phyloP scores from a whole-genome alignment of 2,113 vertebrate genomes.

The Ictalurus punctatus region DNA sequence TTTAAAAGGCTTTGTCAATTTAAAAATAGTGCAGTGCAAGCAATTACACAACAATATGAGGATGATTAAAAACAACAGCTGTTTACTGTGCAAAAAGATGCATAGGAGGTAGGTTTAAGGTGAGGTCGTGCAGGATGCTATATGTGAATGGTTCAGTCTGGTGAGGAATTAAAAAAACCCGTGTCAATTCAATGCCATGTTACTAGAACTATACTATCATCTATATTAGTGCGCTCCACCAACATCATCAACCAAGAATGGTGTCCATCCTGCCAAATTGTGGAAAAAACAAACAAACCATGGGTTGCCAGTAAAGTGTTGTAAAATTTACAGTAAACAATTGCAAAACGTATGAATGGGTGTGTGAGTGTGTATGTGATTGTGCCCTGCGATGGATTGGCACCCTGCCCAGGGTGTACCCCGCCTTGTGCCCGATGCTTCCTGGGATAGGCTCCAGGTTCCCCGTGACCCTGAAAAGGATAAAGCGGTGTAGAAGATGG shows the following conservation, averaged over 20 bases:
- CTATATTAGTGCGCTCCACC: not conserved
- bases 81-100: not conserved
- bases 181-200: not conserved
- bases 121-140: not conserved
- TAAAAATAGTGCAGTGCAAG: not conserved
- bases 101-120: not conserved
- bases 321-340: not conserved
- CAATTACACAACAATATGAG: not conserved
- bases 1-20: not conserved
- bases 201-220: not conserved
- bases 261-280: not conserved
- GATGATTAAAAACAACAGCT: not conserved
- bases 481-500: no score
- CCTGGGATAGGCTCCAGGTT: no score
- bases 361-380: no score
- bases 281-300: no score
- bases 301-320: no score
- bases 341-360: no score
- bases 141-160: not conserved
- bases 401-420: no score
- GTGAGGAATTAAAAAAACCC: not conserved
- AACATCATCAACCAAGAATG: not conserved
- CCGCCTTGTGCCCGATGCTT: no score
- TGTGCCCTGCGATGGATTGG: no score
- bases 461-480: no score